Evolutionary conservation across 1,140 invertebrate genomes (phyloP), one percentile per base, ranked within the genome.

Genomic region (Tribolium madens): DNA sequence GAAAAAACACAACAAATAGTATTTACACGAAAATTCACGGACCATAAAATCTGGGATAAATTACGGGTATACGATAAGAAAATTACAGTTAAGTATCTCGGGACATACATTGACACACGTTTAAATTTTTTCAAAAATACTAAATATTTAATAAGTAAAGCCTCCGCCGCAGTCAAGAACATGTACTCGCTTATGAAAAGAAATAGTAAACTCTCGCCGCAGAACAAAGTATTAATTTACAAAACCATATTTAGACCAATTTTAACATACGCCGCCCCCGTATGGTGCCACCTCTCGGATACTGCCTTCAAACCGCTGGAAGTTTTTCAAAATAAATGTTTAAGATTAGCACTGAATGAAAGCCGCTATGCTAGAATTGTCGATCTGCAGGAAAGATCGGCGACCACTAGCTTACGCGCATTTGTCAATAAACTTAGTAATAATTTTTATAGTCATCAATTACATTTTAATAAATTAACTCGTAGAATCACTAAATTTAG

Each of bases 271-370:
- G 79, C 75, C 7, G 47, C 79, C 13, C 77, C 79, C 33, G 75
- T 72, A 1, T 80, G 79, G 77, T 75, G 75, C 26, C 12, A 36
- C 10, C 15, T 48, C 4, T 48, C 21, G 12, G 21, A 76, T 7
- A 75, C 72, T 9, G 48, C 73, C 9, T 46, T 79, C 2, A 79
- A 76, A 10, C 74, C 3, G 26, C 73, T 84, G 7, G 75, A 83
- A 78, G 68, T 42, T 12, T 70, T 82, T 2, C 82, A 83, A 79
- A 84, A 84, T 46, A 83, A 81, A 79, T 79, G 73, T n/a, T 57
- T 83, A 0, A 74, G 83, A 57, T 36, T 80, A 13, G 76, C 77
- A 15, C 26, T 46, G 0, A 78, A 76, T 13, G n/a, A 33, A 5
- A 42, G 76, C 10, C 17, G 74, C 14, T 79, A 79, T 26, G 21